These are phyloP conservation scores for Calephelis virginiensis DNA, from an alignment of 1,140 invertebrate species.

Conservation along the genomic window DNA sequence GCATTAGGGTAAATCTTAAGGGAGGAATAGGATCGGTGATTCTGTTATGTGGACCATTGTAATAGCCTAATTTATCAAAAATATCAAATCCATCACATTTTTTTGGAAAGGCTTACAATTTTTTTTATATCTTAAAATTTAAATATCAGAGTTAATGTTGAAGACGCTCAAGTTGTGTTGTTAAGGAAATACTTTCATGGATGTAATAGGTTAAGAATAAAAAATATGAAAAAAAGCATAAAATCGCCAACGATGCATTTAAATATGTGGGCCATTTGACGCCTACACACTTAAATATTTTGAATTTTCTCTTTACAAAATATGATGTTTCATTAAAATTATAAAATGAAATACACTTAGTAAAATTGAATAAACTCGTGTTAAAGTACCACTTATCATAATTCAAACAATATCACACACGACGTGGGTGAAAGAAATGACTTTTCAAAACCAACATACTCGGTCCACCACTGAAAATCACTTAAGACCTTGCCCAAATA, in stretches of 20 bases:
- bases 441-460: conserved; percentile 40
- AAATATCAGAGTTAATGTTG: no score
- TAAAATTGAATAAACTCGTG: not conserved
- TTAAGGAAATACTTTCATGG: no score
- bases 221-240: no score
- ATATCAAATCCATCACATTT: not conserved
- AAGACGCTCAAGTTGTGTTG: no score
- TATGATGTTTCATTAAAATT: no score
- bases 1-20: conserved; percentile 11
- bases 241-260: no score
- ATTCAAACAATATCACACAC: conserved; percentile 8
- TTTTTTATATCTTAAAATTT: no score
- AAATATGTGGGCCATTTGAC: no score
- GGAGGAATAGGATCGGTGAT: conserved; percentile 5
- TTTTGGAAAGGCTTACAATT: not conserved
- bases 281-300: no score
- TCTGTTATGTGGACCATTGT: not conserved
- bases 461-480: conserved; percentile 40
- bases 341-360: no score
- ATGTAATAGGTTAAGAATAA: no score
- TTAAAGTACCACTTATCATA: not conserved
- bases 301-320: no score
- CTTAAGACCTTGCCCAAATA: conserved; percentile 51
- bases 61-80: conserved; percentile 8
- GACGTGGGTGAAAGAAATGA: conserved; percentile 10